Base-by-base conservation (phyloP, 2,113 vertebrate species). In the Eptesicus fuscus region DNA sequence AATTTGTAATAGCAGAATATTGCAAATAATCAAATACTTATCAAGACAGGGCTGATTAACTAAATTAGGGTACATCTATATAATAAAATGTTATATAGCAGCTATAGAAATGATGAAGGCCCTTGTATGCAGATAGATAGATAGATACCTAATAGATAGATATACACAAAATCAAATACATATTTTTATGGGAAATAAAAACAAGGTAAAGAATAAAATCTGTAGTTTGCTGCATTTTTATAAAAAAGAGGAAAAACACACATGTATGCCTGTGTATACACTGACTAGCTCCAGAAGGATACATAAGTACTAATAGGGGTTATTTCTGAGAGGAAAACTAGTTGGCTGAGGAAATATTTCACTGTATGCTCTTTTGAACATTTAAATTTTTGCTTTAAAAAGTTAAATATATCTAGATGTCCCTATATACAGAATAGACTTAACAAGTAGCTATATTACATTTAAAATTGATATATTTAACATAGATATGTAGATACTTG, bases 171-270 rank as follows among this genome's bases (percentile, higher is more conserved):
- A 2, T 86, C 56, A 70, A 83, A 83, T 23, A 83, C 2, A 37
- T n/a, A 74, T 76, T 87, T 82, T 83, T 49, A 83, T 79, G 17
- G 32, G 51, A 88, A 88, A 92, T 51, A 35, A 84, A 95, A 92
- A 35, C 2, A 92, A 79, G 32, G 32, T 56, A 7, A 78, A 84
- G 70, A 83, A 35, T 88, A 77, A 92, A 92, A 35, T 83, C 6
- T 77, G 4, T 17, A 63, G 22, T 44, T 49, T 78, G 18, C 32
- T 67, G 1, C 18, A 74, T 85, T 25, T 67, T 85, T 76, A 28
- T 63, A 16, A 84, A 73, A 87, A 67, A 80, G 11, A 84, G 74
- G 65, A 32, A 90, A 70, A 77, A 47, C 16, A n/a, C 9, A 20
- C 17, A 51, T 28, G 7, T 35, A 84, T 56, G n/a, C 32, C 32